phyloP scores from a whole-genome alignment of 2,113 vertebrate genomes.

The Chaetura pelagica region DNA sequence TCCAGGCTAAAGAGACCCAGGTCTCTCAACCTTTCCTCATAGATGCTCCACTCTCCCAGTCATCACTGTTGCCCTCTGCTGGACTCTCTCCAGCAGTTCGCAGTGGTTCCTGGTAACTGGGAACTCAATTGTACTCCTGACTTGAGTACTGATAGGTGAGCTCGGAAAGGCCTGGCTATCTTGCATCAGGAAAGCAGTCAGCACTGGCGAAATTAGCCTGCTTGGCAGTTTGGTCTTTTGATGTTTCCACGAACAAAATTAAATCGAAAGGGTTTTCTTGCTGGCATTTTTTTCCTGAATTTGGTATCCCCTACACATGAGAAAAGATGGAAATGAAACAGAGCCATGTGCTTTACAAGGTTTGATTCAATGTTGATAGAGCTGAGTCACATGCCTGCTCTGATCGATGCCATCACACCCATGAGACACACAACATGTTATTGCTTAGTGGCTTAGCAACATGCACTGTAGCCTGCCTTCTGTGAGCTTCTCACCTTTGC shows the following conservation, averaged over 20 bases:
- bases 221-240: background rate
- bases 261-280: background rate
- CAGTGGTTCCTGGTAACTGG: background rate
- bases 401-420: constrained; percentile 36
- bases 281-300: background rate
- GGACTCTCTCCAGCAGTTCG: no score
- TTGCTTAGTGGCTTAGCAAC: constrained; percentile 57
- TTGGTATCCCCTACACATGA: background rate
- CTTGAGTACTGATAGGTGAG: background rate
- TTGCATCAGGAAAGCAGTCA: background rate
- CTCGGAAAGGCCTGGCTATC: background rate
- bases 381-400: constrained; percentile 59
- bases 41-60: no score
- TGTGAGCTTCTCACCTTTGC: constrained; percentile 42
- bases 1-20: no score
- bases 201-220: background rate
- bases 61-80: no score
- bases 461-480: background rate
- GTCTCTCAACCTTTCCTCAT: no score
- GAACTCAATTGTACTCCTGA: background rate
- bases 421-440: constrained; percentile 19
- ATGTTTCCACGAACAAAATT: background rate
- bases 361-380: background rate
- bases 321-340: background rate
- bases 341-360: background rate